Percentiles rank a stretch among this genome's conserved stretches.
Evolutionary conservation across 1,140 invertebrate species (phyloP).

Genomic region (Zaprionus lachaisei): DNA sequence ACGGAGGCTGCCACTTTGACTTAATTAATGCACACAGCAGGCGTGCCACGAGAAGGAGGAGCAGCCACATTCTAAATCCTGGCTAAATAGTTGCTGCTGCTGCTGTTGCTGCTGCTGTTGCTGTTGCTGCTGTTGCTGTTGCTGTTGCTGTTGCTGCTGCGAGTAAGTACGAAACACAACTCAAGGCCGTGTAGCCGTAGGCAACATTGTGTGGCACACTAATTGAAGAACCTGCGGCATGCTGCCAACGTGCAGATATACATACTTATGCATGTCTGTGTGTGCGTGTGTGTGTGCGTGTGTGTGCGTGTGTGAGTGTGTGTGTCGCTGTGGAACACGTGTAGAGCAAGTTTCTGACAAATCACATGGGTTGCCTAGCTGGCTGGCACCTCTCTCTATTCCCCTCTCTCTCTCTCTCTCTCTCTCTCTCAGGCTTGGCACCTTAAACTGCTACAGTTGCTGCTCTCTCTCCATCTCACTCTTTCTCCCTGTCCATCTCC

Average conservation of each 20-base stretch:
- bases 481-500: too few relatives aligned
- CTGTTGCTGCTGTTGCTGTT: slow-evolving; percentile 3
- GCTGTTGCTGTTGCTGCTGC: background rate
- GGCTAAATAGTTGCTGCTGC: slow-evolving; percentile 27
- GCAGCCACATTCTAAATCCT: slow-evolving; percentile 1
- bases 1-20: slow-evolving; percentile 28
- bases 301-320: background rate
- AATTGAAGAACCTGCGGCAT: slow-evolving; percentile 64
- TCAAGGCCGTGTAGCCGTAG: slow-evolving; percentile 40
- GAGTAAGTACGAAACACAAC: slow-evolving; percentile 13
- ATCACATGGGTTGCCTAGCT: slow-evolving; percentile 25
- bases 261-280: background rate
- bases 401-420: too few relatives aligned
- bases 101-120: background rate
- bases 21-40: slow-evolving; percentile 50
- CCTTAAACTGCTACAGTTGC: background rate
- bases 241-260: background rate
- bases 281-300: slow-evolving; percentile 18
- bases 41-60: background rate
- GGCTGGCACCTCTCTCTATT: background rate
- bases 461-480: background rate
- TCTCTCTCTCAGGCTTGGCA: background rate
- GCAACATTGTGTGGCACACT: slow-evolving; percentile 75
- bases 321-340: slow-evolving; percentile 30
- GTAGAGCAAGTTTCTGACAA: slow-evolving; percentile 52